Conservation (phyloP, 2,797 vertebrate genomes). For the Sebastes iracundus region DNA sequence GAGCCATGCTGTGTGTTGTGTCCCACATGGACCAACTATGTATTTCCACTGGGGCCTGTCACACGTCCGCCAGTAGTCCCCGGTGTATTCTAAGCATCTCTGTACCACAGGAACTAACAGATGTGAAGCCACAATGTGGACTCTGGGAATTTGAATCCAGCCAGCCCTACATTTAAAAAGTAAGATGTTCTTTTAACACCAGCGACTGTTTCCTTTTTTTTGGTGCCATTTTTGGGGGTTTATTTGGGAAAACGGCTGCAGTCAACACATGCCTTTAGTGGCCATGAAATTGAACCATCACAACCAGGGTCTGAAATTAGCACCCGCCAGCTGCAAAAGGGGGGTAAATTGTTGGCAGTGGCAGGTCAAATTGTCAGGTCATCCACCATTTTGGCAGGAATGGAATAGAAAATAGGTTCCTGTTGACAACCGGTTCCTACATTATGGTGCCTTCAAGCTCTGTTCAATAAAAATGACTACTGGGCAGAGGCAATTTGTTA, state of each 20-base stretch:
- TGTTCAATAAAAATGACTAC: too few relatives aligned
- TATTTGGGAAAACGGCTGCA: background rate
- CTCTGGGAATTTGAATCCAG: slow-evolving; percentile 10
- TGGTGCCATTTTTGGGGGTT: background rate
- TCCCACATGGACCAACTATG: slow-evolving; percentile 14
- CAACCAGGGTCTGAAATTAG: too few relatives aligned
- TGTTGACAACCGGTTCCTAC: fast-evolving
- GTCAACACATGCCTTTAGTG: slow-evolving; percentile 13
- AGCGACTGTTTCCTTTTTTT: background rate
- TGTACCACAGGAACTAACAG: slow-evolving; percentile 18
- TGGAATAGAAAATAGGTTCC: too few relatives aligned
- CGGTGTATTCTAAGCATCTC: slow-evolving; percentile 32
- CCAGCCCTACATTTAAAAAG: slow-evolving; percentile 10
- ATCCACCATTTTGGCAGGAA: too few relatives aligned
- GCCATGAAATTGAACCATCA: slow-evolving; percentile 21
- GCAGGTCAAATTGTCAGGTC: too few relatives aligned
- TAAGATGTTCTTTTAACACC: slow-evolving; percentile 30
- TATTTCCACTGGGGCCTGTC: slow-evolving; percentile 39
- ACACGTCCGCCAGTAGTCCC: slow-evolving; percentile 46
- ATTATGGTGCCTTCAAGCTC: too few relatives aligned
- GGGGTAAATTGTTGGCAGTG: too few relatives aligned
- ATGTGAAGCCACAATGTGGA: slow-evolving; percentile 32
- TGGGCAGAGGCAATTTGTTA: too few relatives aligned
- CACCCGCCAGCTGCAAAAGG: too few relatives aligned
- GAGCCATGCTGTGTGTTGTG: slow-evolving; percentile 35